Base-by-base conservation (phyloP, 2,888 invertebrate species). In the Mythimna albipuncta region DNA sequence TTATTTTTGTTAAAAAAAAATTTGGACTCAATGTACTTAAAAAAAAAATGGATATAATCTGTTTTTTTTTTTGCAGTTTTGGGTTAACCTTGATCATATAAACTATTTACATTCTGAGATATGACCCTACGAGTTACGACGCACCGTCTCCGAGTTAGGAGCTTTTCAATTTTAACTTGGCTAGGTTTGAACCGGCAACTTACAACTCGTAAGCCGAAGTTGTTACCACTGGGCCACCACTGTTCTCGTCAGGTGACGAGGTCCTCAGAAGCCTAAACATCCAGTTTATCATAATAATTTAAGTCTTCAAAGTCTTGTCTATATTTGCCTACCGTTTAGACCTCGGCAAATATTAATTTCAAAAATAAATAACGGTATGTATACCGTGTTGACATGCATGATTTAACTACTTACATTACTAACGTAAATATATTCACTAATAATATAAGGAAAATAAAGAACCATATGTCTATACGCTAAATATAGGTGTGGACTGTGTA, bases 351-450 rank as follows among this genome's bases (percentile, higher is more conserved):
- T 71, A 72, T 57, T 62, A 26, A 26, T 57, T 26, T 35, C 5
- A 11, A 35, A 57, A 66, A 38, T 47, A 44, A 57, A 66, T 38
- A 41, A 55, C 11, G 44, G 11, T 44, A 32, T 71, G 38, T 32
- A 41, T 7, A 41, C 50, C 6, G 0, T 75, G 69, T 75, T 75
- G 26, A 32, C 58, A 38, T 54, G 6, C 35, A 47, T 58, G 35
- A 21, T 68, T 67, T 58, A 16, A 6, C 47, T 6, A 35, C 35
- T 19, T 52, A 75, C 75, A 75, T 75, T 75, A 69, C 57, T 38
- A 32, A 75, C 6, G 57, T 52, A 75, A 75, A 75, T 68, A 63
- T 32, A 68, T 68, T 63, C n/a, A 63, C 4, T 10, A 52, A 71
- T 2, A 26, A 26, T 26, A 26, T 26, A 41, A 47, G 47, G 72